Evolutionary conservation across 2,113 vertebrate genomes (phyloP), one percentile per base, ranked within the genome.

Genomic region (Mixornis gularis): DNA sequence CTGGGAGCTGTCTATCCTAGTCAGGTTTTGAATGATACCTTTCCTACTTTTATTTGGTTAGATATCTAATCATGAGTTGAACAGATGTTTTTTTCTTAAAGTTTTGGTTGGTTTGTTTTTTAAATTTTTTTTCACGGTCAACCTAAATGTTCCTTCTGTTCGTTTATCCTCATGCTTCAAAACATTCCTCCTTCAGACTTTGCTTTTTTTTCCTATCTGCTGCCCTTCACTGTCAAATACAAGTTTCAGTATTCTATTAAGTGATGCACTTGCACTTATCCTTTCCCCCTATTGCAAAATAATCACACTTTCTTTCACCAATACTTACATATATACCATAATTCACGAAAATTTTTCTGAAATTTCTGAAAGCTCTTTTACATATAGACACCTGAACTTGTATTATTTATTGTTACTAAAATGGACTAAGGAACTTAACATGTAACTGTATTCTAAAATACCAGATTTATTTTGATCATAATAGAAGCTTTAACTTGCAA

Each of bases 281-380:
- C 17, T 86, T 86, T 7, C 3, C 3, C 2, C 6, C 3, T 21
- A 1, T 20, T 43, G 6, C 13, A 22, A 49, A 65, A 90, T 53
- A 14, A 4, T 53, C 29, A 34, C 4, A 13, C 4, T 51, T 81
- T 34, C 4, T 78, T 10, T 89, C 24, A 51, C 15, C 24, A 64
- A 13, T 51, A 41, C 1, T 13, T 44, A 4, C n/a, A 6, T 5
- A 48, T 4, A 27, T 27, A 34, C 2, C 4, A 16, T 52, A 10
- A 43, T 10, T 69, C 30, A 66, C 12, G 40, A 27, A 59, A 73
- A 29, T 29, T 72, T 29, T 72, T 43, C 43, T 12, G 17, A 43
- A 26, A 66, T 43, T 76, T 38, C 38, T 73, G 24, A 46, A 59
- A 52, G 7, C 1, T n/a, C 2, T 55, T 51, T 80, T 41, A 46